A percentile compares a stretch with the other conserved stretches of the same genome.
phyloP scores from a whole-genome alignment of 2,113 vertebrate species.

The Trogon melanurus region DNA sequence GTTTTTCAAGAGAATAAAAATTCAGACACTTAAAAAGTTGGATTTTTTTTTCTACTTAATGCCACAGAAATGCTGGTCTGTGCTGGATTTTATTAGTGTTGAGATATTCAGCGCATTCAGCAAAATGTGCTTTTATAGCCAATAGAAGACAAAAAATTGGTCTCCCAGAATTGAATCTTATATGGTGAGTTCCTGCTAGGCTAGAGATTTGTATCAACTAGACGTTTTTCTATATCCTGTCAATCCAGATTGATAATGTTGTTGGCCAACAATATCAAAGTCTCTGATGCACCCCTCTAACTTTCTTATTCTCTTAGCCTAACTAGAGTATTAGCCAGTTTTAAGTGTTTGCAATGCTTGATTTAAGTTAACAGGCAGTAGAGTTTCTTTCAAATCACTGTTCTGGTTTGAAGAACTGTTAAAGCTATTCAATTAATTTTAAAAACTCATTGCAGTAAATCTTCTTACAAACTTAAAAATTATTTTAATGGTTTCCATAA shows the following conservation, averaged over 20 bases:
- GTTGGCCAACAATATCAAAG: not conserved
- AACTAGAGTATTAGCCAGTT: not conserved
- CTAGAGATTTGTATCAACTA: not conserved
- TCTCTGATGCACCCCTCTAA: not conserved
- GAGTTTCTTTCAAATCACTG: not conserved
- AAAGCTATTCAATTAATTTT: not conserved
- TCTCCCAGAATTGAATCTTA: not conserved
- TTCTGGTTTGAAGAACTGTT: not conserved
- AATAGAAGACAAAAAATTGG: not conserved
- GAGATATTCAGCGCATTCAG: not conserved
- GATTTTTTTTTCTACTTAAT: not conserved
- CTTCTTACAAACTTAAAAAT: not conserved
- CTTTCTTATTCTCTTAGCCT: not conserved
- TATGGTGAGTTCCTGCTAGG: not conserved
- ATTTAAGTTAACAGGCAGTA: not conserved
- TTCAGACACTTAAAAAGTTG: not conserved
- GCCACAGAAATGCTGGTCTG: not conserved
- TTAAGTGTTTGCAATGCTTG: not conserved
- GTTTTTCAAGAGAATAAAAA: not conserved
- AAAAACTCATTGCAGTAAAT: not conserved
- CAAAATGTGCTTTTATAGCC: not conserved
- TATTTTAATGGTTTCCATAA: not conserved
- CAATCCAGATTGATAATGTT: not conserved
- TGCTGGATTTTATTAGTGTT: not conserved
- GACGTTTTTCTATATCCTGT: not conserved